Conservation (phyloP, 2,797 vertebrate genomes). For the Vespertilio murinus region DNA sequence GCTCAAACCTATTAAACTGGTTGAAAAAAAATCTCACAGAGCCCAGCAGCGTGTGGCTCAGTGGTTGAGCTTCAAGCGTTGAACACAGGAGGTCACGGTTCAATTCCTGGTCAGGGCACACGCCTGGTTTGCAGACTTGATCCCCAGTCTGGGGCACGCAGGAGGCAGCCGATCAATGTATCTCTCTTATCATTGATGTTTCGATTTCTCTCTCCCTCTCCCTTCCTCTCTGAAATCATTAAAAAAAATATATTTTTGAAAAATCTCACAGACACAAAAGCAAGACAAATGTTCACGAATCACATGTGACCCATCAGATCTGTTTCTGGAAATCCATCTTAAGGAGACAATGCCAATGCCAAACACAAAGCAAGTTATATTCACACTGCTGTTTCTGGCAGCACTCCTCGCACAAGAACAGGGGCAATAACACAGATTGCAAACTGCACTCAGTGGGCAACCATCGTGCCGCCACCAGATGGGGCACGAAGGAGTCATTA, state of each 20-base stretch:
- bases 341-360: too few species aligned
- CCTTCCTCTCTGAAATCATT: too few species aligned
- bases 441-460: rapidly evolving
- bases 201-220: too few species aligned
- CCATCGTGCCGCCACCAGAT: rapidly evolving
- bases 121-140: too few species aligned
- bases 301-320: not conserved
- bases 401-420: not conserved
- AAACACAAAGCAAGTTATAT: not conserved
- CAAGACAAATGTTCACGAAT: rapidly evolving
- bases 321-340: not conserved
- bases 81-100: too few species aligned
- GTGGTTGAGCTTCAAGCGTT: too few species aligned
- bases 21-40: not conserved
- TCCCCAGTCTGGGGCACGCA: too few species aligned
- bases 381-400: not conserved
- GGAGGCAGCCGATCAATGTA: too few species aligned
- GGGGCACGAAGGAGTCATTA: too few species aligned
- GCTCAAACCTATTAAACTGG: not conserved
- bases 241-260: not conserved
- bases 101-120: too few species aligned
- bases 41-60: too few species aligned
- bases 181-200: too few species aligned
- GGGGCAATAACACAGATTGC: not conserved
- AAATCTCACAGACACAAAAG: not conserved